Conservation (phyloP, 2,888 invertebrate genomes). For the Andrena dorsata region DNA sequence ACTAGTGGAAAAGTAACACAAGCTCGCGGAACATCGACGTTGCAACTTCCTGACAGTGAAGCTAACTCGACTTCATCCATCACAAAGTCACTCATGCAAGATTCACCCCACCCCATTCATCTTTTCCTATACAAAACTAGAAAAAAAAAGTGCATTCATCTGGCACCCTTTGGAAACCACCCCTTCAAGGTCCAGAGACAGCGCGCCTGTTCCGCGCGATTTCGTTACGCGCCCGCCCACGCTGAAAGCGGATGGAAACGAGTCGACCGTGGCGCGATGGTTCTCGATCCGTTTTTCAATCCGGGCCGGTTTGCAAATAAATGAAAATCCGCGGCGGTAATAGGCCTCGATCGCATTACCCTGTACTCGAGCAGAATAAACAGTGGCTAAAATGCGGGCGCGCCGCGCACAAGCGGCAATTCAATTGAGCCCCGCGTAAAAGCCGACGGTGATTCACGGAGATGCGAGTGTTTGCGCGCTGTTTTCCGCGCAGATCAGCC, state of each 20-base stretch:
- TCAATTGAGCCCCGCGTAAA: conserved; percentile 62
- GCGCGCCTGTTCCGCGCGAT: neutral
- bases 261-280: conserved; percentile 41
- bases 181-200: neutral
- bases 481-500: conserved; percentile 42
- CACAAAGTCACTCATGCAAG: neutral
- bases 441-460: conserved; percentile 54
- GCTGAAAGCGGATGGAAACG: conserved; percentile 22
- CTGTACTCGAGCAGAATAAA: conserved; percentile 68
- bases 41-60: neutral
- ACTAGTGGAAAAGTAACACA: too few species aligned
- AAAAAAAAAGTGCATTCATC: too few species aligned
- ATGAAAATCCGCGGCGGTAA: conserved; percentile 66
- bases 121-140: neutral
- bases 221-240: neutral
- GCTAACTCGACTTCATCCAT: conserved; percentile 3
- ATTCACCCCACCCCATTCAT: neutral
- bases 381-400: conserved; percentile 65
- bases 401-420: conserved; percentile 40
- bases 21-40: neutral
- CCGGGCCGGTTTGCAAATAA: conserved; percentile 62
- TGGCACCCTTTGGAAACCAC: neutral
- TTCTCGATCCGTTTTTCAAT: conserved; percentile 55
- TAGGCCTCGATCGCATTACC: conserved; percentile 70
- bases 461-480: conserved; percentile 49